Evolutionary conservation across 2,888 invertebrate species (phyloP), one percentile per base, ranked within the genome.

Genomic region (Ophonus ardosiacus): DNA sequence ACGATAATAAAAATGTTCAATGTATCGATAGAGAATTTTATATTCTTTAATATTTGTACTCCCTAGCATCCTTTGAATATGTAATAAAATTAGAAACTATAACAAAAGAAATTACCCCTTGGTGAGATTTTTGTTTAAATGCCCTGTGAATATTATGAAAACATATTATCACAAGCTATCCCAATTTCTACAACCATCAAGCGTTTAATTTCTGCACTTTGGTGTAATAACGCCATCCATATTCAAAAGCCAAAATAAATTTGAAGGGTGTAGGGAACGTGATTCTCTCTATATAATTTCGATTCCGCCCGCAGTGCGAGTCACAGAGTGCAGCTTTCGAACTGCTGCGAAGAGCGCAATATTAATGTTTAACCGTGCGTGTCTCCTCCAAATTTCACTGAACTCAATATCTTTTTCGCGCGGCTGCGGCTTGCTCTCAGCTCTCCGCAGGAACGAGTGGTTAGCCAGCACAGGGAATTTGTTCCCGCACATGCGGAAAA

Each of bases 341-440:
- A 6, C 3, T 31, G 21, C 61, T 61, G 38, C 71, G 71, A 63
- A 13, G 7, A 59, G 51, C 31, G 21, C 63, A 61, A 80, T 80
- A 80, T 80, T 80, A 63, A 80, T 40, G 63, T 80, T 59, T 61
- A 80, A 80, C 80, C 80, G 63, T 80, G 80, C 80, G 80, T 80
- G 51, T 80, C 80, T 63, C 17, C 80, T 80, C 61, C 61, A 80
- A 80, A 80, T 80, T 80, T 80, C 61, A 63, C 61, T 80, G 61
- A 80, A 80, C 80, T 61, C 80, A 80, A 80, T 80, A 80, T 61
- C 80, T 80, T 43, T 31, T 59, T 61, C 76, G 76, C 21, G 17
- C 15, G 21, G 24, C 10, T n/a, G 76, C 43, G 7, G 43, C 15
- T 13, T 15, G 40, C 68, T 10, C 8, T 24, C 21, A 3, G 24